Conservation (phyloP, 2,888 invertebrate species). For the Fragum sueziense region DNA sequence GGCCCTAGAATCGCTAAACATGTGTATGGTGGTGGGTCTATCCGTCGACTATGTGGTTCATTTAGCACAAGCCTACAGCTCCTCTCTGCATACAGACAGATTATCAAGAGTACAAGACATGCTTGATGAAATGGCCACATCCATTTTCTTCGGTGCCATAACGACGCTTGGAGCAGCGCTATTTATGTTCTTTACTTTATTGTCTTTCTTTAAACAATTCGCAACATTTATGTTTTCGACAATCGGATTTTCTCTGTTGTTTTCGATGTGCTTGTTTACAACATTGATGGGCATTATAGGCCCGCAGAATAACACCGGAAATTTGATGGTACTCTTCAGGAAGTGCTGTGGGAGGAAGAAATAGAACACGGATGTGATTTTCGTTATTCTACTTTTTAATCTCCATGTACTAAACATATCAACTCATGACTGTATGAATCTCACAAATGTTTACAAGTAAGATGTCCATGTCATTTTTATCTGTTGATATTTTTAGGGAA, state of each 20-base stretch:
- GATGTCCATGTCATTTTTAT: no score
- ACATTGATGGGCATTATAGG: constrained; percentile 70
- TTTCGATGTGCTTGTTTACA: constrained; percentile 70
- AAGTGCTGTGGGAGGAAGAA: constrained; percentile 12
- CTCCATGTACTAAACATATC: no score
- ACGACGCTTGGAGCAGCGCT: constrained; percentile 75
- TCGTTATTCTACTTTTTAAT: no score
- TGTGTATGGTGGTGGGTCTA: constrained; percentile 71
- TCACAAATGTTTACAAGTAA: no score
- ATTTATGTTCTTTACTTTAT: constrained; percentile 73
- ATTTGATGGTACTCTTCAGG: constrained; percentile 13
- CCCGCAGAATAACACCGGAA: constrained; percentile 63
- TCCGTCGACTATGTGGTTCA: constrained; percentile 74
- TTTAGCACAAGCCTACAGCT: constrained; percentile 69
- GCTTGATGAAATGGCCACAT: constrained; percentile 69
- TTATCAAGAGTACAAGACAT: constrained; percentile 66
- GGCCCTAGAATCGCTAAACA: constrained; percentile 70
- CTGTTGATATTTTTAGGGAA: no score
- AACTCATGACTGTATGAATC: no score
- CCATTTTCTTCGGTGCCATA: constrained; percentile 75
- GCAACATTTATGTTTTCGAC: constrained; percentile 76
- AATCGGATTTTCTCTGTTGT: constrained; percentile 74
- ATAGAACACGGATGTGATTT: no score
- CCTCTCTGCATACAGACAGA: constrained; percentile 59
- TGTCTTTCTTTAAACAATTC: constrained; percentile 76